A percentile compares a stretch with the other conserved stretches of the same genome.
Conservation (phyloP, 2,113 vertebrate species). For the Misgurnus anguillicaudatus region DNA sequence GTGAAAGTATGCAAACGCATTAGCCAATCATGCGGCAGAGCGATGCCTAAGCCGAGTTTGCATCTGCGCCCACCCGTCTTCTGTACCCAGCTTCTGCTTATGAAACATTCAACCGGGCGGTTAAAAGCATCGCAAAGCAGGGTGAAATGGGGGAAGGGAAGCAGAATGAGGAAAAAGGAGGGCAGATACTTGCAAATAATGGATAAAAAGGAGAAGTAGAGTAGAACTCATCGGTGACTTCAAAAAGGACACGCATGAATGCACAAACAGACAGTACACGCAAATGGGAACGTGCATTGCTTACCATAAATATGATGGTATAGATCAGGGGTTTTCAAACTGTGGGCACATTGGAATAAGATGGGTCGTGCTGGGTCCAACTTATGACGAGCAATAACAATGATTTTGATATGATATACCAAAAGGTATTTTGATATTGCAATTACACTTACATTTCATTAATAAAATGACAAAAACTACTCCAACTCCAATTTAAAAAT, state of each 20-base stretch:
- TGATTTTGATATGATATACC: no score
- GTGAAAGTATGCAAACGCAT: not conserved
- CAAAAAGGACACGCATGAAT: not conserved
- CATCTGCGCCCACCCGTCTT: slow-evolving; percentile 37
- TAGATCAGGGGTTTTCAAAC: no score
- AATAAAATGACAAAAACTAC: no score
- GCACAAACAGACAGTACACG: not conserved
- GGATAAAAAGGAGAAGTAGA: slow-evolving; percentile 13
- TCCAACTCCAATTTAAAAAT: no score
- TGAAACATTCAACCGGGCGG: slow-evolving; percentile 70
- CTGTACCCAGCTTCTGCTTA: slow-evolving; percentile 50
- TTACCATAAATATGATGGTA: not conserved
- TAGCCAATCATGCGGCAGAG: not conserved
- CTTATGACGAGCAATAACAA: no score
- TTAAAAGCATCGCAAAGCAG: slow-evolving; percentile 59
- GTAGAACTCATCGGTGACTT: slow-evolving; percentile 8
- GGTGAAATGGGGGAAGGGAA: slow-evolving; percentile 1
- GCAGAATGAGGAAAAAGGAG: not conserved
- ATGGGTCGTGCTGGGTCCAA: no score
- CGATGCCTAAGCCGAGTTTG: not conserved
- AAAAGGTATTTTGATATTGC: no score
- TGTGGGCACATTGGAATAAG: no score
- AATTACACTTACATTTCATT: no score
- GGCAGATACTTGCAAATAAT: slow-evolving; percentile 12
- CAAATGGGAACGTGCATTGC: not conserved